Evolutionary conservation across 1,140 invertebrate genomes (phyloP).

Genomic region (Hestina assimilis): DNA sequence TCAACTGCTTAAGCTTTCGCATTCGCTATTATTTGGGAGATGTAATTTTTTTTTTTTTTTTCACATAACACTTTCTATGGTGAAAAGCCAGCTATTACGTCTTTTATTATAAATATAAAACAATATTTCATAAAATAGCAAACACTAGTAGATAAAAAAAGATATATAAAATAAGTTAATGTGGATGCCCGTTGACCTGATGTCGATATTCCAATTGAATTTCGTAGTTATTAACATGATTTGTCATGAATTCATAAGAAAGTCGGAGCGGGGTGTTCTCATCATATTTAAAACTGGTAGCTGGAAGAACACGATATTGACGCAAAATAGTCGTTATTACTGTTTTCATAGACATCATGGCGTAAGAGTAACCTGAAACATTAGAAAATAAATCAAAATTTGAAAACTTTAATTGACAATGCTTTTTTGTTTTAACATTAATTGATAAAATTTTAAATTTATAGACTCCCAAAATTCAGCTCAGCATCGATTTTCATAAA

Average conservation of each 20-base stretch:
- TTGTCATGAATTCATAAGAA: neutral
- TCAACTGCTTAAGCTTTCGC: no score
- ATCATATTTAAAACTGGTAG: neutral
- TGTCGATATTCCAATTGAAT: neutral
- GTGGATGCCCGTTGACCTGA: neutral
- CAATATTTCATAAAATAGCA: neutral
- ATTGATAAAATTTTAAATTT: neutral
- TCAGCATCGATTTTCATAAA: no score
- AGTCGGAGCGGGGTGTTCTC: neutral
- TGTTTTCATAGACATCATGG: neutral
- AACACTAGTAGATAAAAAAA: neutral
- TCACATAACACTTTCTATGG: no score
- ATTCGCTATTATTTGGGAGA: no score
- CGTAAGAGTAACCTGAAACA: conserved; percentile 2
- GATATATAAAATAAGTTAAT: neutral
- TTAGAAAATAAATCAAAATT: neutral
- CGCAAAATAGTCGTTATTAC: neutral
- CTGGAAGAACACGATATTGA: neutral
- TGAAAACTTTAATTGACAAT: neutral
- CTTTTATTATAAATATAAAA: no score
- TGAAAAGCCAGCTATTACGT: no score
- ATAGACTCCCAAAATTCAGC: neutral
- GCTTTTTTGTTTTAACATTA: no score
- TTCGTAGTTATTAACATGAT: neutral
- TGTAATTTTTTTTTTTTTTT: no score